A percentile compares a stretch with the other conserved stretches of the same genome.
Evolutionary conservation across 30 jellyfish, hydroid and myxozoan genomes (phyloP).

Genomic region (Aurelia aurita complex sp. Pacific): DNA sequence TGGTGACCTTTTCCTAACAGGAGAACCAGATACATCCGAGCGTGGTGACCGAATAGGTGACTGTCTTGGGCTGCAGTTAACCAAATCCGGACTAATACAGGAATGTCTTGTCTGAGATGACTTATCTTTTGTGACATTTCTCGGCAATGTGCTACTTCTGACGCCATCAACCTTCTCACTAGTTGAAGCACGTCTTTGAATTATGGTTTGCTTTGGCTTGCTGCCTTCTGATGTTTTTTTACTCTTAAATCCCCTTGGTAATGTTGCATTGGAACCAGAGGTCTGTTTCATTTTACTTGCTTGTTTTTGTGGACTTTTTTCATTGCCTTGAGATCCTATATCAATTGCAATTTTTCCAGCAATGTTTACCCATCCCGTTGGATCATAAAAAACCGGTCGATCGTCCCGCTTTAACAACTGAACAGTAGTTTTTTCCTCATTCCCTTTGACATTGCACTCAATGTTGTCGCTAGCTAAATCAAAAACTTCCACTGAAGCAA

Average conservation of each 20-base stretch:
- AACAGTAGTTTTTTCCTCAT: neutral
- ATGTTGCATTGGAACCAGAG: too few species aligned
- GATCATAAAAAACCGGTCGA: conserved; percentile 52
- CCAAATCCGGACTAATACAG: conserved; percentile 4
- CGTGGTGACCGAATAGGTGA: too few species aligned
- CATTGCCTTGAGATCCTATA: neutral
- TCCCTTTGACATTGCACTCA: neutral
- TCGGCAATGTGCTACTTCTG: conserved; percentile 34
- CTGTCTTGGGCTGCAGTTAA: neutral
- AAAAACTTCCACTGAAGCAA: neutral
- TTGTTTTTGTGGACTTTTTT: too few species aligned
- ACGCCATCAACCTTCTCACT: neutral
- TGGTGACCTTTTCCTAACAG: neutral
- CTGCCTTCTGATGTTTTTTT: neutral
- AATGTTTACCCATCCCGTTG: conserved; percentile 19
- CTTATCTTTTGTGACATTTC: conserved; percentile 1
- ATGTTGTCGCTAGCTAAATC: neutral
- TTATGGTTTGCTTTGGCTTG: neutral
- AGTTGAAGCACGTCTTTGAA: conserved; percentile 8
- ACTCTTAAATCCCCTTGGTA: conserved; percentile 31
- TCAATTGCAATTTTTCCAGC: neutral
- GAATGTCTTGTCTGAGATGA: conserved; percentile 13
- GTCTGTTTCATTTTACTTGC: too few species aligned
- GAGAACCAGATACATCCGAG: neutral
- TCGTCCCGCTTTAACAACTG: conserved; percentile 2